phyloP scores from a whole-genome alignment of 37 sponge, comb jelly and placozoan genomes.

The Geodia barretti region DNA sequence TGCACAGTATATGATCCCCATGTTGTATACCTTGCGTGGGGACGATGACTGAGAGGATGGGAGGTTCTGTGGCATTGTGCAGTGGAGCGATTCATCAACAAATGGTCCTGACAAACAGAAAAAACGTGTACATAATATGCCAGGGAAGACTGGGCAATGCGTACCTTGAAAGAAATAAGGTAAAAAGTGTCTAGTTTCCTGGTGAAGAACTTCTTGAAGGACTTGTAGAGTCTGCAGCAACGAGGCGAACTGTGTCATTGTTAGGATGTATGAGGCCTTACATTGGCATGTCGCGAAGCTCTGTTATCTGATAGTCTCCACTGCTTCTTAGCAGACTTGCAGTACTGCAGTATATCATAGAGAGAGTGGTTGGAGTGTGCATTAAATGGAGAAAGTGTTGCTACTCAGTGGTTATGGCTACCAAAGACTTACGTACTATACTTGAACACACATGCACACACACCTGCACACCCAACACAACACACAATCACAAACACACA shows the following conservation, averaged over 20 bases:
- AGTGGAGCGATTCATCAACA: conserved; percentile 55
- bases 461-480: too few species aligned
- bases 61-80: conserved; percentile 7
- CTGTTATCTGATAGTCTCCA: background rate
- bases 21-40: conserved; percentile 24
- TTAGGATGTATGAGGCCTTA: background rate
- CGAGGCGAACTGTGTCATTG: too few species aligned
- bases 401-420: too few species aligned
- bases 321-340: background rate
- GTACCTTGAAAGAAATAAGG: conserved; percentile 61
- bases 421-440: too few species aligned
- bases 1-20: background rate
- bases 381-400: too few species aligned
- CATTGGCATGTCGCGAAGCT: background rate
- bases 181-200: conserved; percentile 47
- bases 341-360: background rate
- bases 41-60: conserved; percentile 56
- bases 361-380: background rate
- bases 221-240: conserved; percentile 21
- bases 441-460: too few species aligned
- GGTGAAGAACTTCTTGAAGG: conserved; percentile 52
- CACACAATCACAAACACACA: too few species aligned
- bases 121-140: too few species aligned
- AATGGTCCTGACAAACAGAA: too few species aligned
- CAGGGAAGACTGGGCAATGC: background rate